Base-by-base conservation (phyloP, 2,113 vertebrate species). In the Coracopsis vasa region DNA sequence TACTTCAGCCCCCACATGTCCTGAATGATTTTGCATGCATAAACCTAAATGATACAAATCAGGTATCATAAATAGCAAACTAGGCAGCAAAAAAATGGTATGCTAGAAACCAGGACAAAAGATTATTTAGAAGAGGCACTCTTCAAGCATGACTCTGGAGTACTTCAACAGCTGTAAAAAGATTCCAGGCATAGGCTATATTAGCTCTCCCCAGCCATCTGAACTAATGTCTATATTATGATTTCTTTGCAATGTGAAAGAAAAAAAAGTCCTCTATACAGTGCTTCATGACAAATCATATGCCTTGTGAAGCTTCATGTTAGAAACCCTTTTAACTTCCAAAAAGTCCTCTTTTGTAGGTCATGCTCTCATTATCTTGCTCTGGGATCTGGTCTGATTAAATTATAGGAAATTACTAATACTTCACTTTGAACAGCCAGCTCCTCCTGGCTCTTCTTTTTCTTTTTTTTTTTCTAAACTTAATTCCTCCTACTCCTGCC, bases 381-480 rank as follows among this genome's bases (percentile, higher is more conserved):
- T 97, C 97, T 97, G 96, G 61, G 85, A 97, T 97, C 95, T 97
- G 65, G 94, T 97, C 96, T 98, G 97, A 98, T 98, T 98, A 97
- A 98, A 98, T 98, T 98, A 98, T 92, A 97, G 97, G 97, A 98
- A 98, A 98, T 97, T 97, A 97, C 95, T 94, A 97, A 98, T 96
- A 94, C 86, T 97, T 97, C 97, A 96, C 93, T 97, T 96, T 69
- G 97, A 97, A 97, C 88, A 95, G 93, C 64, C 67, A 93, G 92
- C 91, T 94, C 77, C 94, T 95, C 78, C 93, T 90, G 95, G 90
- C 81, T 96, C 92, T 19, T 94, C 71, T 96, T 93, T 29, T 58
- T 80, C 25, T 82, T 89, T 28, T 28, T 35, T 81, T 72, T 97
- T 96, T 78, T 80, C 48, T 89, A 72, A 80, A 78, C 90, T 94